Evolutionary conservation across 2,797 vertebrate species (phyloP).

Genomic region (Liasis olivaceus): DNA sequence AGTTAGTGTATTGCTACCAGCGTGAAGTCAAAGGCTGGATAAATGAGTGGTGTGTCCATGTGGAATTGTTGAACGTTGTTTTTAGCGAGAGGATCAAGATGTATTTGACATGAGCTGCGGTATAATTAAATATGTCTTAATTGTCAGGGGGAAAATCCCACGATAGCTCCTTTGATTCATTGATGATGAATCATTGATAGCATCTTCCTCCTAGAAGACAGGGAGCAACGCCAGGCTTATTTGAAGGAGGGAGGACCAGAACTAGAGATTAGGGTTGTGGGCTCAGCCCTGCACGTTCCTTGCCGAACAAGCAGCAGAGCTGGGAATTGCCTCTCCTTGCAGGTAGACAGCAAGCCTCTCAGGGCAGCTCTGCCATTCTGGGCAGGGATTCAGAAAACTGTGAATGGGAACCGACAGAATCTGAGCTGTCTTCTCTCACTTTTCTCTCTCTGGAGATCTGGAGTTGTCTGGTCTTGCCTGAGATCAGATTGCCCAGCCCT

Average conservation of each 20-base stretch:
- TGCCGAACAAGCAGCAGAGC: too few relatives aligned
- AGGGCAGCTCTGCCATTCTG: neutral
- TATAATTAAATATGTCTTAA: neutral
- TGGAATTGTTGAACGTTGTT: neutral
- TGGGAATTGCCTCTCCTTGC: neutral
- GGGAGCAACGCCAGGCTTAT: neutral
- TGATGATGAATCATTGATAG: neutral
- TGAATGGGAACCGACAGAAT: neutral
- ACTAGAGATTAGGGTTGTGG: neutral
- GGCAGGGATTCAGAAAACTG: neutral
- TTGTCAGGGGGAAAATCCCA: neutral
- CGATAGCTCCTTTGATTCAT: neutral
- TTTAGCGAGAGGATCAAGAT: neutral
- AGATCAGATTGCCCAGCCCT: neutral
- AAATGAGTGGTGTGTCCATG: too few relatives aligned
- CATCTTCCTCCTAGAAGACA: neutral
- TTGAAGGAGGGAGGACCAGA: neutral
- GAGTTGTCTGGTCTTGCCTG: neutral
- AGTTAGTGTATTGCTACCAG: too few relatives aligned
- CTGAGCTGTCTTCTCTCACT: neutral
- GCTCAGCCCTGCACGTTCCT: too few relatives aligned
- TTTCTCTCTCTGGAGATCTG: neutral
- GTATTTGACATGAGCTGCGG: neutral
- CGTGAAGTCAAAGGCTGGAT: too few relatives aligned
- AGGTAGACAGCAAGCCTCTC: neutral